These are phyloP conservation scores for Mus pahari DNA, from an alignment of 2,113 vertebrate species.

Conservation along the genomic window DNA sequence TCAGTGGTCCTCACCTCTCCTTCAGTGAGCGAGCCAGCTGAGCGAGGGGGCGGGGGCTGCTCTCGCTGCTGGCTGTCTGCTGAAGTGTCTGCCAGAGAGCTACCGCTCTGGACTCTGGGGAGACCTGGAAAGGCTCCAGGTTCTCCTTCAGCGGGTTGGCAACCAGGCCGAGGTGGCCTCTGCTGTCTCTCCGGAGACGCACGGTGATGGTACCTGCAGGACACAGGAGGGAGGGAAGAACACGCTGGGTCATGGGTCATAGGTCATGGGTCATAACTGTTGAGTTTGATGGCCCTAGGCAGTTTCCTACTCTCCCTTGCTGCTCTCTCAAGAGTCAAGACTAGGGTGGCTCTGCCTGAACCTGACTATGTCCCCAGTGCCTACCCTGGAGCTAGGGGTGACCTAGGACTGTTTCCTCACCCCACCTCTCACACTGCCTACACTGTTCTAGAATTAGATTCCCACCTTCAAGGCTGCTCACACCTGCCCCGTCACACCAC, in stretches of 20 bases:
- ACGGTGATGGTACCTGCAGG: conserved; percentile 84
- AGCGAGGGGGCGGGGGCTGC: not conserved
- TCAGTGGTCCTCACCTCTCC: conserved; percentile 83
- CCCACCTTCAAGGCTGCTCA: rapidly evolving
- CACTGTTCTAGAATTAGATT: not conserved
- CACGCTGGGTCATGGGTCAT: not conserved
- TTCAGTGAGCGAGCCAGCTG: conserved; percentile 73
- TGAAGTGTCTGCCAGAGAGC: conserved; percentile 81
- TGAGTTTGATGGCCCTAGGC: not conserved
- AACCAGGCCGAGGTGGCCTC: conserved; percentile 83
- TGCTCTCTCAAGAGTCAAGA: not conserved
- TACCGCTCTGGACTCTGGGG: conserved; percentile 29
- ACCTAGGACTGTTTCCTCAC: not conserved
- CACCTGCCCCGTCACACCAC: not conserved
- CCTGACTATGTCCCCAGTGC: not conserved
- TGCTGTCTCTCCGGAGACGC: conserved; percentile 85
- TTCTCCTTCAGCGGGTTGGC: conserved; percentile 83
- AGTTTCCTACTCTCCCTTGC: not conserved
- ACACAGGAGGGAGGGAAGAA: rapidly evolving
- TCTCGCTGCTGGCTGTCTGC: not conserved
- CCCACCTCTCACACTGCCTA: not conserved
- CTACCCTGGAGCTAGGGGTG: not conserved
- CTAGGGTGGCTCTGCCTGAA: not conserved
- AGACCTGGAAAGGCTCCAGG: conserved; percentile 52
- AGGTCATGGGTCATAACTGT: not conserved